Percentiles rank a stretch among this genome's conserved stretches.
These are phyloP conservation scores for Thelohanellus kitauei DNA, from an alignment of 30 jellyfish, hydroid and myxozoan species.

Conservation along the genomic window DNA sequence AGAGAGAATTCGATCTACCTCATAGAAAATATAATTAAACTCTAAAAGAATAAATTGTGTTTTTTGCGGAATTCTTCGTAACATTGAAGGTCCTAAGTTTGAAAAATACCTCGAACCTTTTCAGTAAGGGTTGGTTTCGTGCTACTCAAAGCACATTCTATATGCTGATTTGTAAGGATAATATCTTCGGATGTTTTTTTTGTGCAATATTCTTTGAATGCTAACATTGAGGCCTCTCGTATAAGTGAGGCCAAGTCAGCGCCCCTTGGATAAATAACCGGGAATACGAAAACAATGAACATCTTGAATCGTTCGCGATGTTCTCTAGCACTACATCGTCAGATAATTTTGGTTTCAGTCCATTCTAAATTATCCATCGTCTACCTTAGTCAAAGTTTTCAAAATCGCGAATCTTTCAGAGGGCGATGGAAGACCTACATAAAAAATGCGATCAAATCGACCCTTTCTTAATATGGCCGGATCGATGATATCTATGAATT, in stretches of 20 bases:
- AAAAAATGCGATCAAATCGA: slow-evolving; percentile 39
- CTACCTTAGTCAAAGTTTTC: slow-evolving; percentile 59
- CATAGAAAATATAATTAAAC: too few species aligned
- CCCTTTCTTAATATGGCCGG: slow-evolving; percentile 87
- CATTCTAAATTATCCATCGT: slow-evolving; percentile 12
- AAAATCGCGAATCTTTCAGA: slow-evolving; percentile 34
- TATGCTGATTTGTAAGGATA: too few species aligned
- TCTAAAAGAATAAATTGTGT: too few species aligned
- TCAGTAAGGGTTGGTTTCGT: too few species aligned
- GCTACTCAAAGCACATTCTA: too few species aligned
- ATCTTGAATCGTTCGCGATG: slow-evolving; percentile 18
- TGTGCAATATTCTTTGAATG: slow-evolving; percentile 25
- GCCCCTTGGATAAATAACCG: slow-evolving; percentile 11
- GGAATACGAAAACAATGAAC: too few species aligned
- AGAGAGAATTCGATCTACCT: too few species aligned
- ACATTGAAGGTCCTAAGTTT: too few species aligned
- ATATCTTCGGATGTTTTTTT: not conserved
- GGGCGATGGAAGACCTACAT: slow-evolving; percentile 44
- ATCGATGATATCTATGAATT: slow-evolving; percentile 38
- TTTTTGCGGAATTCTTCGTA: too few species aligned
- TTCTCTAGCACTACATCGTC: slow-evolving; percentile 7
- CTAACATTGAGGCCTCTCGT: slow-evolving; percentile 55
- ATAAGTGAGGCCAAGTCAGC: slow-evolving; percentile 63
- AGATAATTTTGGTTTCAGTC: slow-evolving; percentile 26
- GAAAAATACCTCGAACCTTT: too few species aligned